phyloP scores from a whole-genome alignment of 2,888 invertebrate genomes.

The Apamea crenata region DNA sequence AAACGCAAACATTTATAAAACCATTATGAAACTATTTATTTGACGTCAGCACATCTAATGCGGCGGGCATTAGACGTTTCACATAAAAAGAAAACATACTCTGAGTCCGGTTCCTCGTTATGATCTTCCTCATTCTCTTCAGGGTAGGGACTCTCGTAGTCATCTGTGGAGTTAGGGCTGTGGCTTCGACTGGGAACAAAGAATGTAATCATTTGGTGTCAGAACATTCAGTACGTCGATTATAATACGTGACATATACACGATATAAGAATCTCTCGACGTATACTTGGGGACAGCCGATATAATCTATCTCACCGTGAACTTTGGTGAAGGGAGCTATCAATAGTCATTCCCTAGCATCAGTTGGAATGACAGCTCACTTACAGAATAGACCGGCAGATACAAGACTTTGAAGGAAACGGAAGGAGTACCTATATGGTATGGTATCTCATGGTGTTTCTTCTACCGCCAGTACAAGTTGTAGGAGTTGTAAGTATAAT shows the following conservation, averaged over 20 bases:
- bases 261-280: not conserved
- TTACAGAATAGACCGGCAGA: not conserved
- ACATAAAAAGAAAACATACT: slow-evolving; percentile 11
- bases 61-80: not conserved
- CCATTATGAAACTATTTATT: not conserved
- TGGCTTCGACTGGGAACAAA: slow-evolving; percentile 26
- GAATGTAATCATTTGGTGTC: not conserved
- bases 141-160: not conserved
- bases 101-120: slow-evolving; percentile 9
- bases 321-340: not conserved
- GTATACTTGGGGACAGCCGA: not conserved
- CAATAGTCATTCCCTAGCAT: not conserved
- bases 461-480: not conserved
- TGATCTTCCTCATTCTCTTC: slow-evolving; percentile 21
- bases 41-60: not conserved
- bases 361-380: not conserved
- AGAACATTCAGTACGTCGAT: not conserved
- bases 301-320: too few species aligned
- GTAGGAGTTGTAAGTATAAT: not conserved
- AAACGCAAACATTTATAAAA: not conserved
- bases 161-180: slow-evolving; percentile 7
- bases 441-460: not conserved
- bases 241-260: not conserved
- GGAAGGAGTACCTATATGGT: not conserved
- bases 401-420: not conserved